Evolutionary conservation across 2,888 invertebrate species (phyloP), one percentile per base, ranked within the genome.

Genomic region (Theretra japonica): DNA sequence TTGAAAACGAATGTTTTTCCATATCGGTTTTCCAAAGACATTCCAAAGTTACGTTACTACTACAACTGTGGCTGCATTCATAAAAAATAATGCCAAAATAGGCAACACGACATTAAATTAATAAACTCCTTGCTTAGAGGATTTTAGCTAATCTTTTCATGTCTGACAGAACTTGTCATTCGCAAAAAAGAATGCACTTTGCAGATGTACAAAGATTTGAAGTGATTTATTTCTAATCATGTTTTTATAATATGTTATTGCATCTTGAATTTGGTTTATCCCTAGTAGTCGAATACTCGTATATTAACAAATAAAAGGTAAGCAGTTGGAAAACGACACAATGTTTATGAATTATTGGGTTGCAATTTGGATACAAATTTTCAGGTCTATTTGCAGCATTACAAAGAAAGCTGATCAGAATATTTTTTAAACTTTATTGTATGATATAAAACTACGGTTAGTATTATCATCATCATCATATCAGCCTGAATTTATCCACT

Each of bases 201-300:
- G 48, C 65, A 41, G 17, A 48, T 65, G 21, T 65, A 48, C n/a
- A 41, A 65, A 48, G 65, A 41, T 65, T 48, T 41, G 41, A 21
- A 23, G 41, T 65, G 15, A 7, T 41, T 65, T 65, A 65, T 65
- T 48, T 48, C 17, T 23, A 48, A 48, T 65, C 15, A 65, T 65
- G 48, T 65, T 41, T 62, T 65, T 41, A 23, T 65, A 41, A 41
- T 41, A 41, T 65, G 23, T 19, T 60, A 68, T 53, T 72, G 23
- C 53, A 74, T 68, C 65, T 65, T 48, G 65, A 15, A 65, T 65
- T 5, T 48, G 41, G 8, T 23, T 17, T 65, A 19, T 41, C 4
- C 23, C 41, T 23, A 7, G 2, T 48, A 4, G 6, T 6, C 17
- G 21, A 48, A 41, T 65, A 41, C 41, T 41, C 41, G 41, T 41